Conservation (phyloP, 2,113 vertebrate genomes). For the Plecotus auritus region DNA sequence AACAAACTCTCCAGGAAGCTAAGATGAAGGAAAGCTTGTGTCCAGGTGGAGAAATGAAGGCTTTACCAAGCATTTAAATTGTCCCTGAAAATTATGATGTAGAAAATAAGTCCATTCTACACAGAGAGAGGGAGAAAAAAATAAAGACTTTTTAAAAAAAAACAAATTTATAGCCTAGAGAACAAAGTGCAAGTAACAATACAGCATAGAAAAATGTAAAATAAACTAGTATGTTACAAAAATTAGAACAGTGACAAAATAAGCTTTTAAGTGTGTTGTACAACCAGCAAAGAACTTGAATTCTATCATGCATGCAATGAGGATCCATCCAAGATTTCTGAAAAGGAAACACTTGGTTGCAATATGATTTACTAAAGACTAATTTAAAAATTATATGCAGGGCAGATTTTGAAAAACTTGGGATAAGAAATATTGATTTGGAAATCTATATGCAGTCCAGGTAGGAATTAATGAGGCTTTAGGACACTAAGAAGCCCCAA, state of each 20-base stretch:
- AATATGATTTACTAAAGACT: conserved; percentile 4
- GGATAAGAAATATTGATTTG: background rate
- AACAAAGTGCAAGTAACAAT: background rate
- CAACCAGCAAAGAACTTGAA: background rate
- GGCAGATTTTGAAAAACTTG: background rate
- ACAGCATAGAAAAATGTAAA: background rate
- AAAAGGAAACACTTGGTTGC: background rate
- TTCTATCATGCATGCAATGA: background rate
- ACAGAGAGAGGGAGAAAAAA: background rate
- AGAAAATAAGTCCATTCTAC: background rate
- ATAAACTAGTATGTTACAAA: background rate
- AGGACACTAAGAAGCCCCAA: background rate
- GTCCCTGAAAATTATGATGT: background rate
- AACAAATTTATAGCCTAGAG: background rate
- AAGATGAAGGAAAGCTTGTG: background rate
- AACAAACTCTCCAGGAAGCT: background rate
- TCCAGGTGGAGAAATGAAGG: background rate
- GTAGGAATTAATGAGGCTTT: background rate
- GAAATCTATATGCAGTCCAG: background rate
- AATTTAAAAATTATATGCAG: background rate
- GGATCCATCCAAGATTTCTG: background rate
- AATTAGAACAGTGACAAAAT: background rate
- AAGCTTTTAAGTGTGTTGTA: background rate
- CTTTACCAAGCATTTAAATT: background rate
- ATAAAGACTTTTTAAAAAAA: background rate